Conservation (phyloP, 2,888 invertebrate genomes). For the Lacanobia oleracea region DNA sequence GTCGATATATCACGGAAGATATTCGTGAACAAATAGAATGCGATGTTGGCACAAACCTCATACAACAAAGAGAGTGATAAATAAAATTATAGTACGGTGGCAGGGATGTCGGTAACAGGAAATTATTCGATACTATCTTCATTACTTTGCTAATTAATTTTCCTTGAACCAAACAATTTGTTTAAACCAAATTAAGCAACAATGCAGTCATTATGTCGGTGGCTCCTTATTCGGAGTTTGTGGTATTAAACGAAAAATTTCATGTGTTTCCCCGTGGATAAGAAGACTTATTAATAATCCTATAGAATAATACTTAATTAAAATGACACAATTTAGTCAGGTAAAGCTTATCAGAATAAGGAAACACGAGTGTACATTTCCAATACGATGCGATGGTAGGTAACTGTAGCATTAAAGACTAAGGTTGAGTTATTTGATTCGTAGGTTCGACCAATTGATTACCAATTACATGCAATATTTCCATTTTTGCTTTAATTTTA, state of each 20-base stretch:
- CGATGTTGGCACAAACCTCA: conserved; percentile 77
- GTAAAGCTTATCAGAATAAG: background rate
- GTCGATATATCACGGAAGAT: conserved; percentile 72
- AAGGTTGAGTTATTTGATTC: too few relatives aligned
- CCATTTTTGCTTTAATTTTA: too few relatives aligned
- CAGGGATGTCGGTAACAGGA: conserved; percentile 59
- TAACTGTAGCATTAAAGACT: background rate
- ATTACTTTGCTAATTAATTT: background rate
- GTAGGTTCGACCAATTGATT: too few relatives aligned
- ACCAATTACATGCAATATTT: too few relatives aligned
- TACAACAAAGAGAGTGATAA: conserved; percentile 80
- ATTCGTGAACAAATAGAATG: conserved; percentile 77
- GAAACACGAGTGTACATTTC: background rate
- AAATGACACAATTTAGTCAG: background rate
- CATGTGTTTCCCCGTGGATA: background rate
- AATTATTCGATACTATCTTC: conserved; percentile 22
- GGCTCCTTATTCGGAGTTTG: background rate
- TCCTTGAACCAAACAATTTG: conserved; percentile 25
- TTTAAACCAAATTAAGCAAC: background rate
- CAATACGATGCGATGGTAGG: background rate
- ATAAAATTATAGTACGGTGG: conserved; percentile 75
- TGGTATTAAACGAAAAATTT: background rate
- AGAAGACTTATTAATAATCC: background rate
- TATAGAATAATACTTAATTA: background rate
- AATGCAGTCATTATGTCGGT: background rate